Evolutionary conservation across 2,888 invertebrate species (phyloP).

Genomic region (Dexiosoma caninum): DNA sequence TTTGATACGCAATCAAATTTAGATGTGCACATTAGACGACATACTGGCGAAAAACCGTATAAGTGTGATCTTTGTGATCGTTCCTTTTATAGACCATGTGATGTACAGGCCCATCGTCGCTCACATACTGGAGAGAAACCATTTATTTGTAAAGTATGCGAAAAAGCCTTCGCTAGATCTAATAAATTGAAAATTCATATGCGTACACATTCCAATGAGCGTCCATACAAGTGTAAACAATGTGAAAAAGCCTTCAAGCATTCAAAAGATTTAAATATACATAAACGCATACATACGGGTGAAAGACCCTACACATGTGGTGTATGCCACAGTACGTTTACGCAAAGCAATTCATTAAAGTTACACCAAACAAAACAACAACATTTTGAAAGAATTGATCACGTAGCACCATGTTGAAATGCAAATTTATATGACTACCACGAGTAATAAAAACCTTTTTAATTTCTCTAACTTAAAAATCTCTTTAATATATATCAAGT

Average conservation of each 20-base stretch:
- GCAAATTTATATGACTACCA: too few relatives aligned
- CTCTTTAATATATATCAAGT: too few relatives aligned
- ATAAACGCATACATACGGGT: constrained; percentile 84
- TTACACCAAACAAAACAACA: constrained; percentile 81
- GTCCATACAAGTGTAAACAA: constrained; percentile 81
- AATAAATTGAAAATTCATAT: constrained; percentile 82
- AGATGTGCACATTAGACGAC: constrained; percentile 79
- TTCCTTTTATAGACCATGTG: constrained; percentile 82
- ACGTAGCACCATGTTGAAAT: constrained; percentile 25
- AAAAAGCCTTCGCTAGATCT: constrained; percentile 80
- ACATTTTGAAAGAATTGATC: constrained; percentile 62
- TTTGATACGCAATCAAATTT: constrained; percentile 82
- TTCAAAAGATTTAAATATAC: constrained; percentile 84
- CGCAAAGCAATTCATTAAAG: constrained; percentile 83
- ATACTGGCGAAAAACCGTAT: constrained; percentile 82
- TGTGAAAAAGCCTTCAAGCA: constrained; percentile 81
- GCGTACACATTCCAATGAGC: constrained; percentile 80
- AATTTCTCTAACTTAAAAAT: too few relatives aligned
- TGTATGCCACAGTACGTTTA: constrained; percentile 76
- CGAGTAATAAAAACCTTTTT: too few relatives aligned
- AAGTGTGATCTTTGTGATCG: constrained; percentile 82
- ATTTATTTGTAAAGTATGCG: constrained; percentile 76
- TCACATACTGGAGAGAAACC: constrained; percentile 82
- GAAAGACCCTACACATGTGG: constrained; percentile 68
- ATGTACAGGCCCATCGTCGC: constrained; percentile 81